Evolutionary conservation across 2,797 vertebrate species (phyloP).

Genomic region (Coendou prehensilis): DNA sequence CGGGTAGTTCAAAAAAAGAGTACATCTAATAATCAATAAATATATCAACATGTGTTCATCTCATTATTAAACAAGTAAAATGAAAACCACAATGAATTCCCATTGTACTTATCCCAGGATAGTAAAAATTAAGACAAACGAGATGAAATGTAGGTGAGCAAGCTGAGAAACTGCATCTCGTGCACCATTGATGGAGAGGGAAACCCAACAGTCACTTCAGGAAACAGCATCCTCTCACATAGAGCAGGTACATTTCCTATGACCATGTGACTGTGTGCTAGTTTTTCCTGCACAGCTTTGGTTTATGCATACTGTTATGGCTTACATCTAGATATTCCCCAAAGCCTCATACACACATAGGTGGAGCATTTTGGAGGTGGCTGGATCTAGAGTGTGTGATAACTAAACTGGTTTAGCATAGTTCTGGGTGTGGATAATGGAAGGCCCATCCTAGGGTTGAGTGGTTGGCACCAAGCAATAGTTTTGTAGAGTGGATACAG

Average conservation of each 20-base stretch:
- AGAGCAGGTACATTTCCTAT: not conserved
- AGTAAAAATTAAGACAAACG: slow-evolving; percentile 3
- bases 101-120: not conserved
- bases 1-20: not conserved
- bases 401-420: not conserved
- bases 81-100: not conserved
- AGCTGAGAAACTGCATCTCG: not conserved
- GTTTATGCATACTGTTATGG: not conserved
- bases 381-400: not conserved
- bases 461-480: not conserved
- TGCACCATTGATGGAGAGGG: not conserved
- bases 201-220: not conserved
- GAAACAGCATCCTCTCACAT: not conserved
- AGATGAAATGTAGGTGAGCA: not conserved
- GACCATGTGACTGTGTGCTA: not conserved
- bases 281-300: not conserved
- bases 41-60: not conserved
- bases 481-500: not conserved
- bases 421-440: not conserved
- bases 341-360: too few relatives aligned
- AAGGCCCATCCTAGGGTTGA: not conserved
- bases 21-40: not conserved
- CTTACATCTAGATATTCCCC: too few relatives aligned
- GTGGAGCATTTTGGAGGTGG: not conserved
- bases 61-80: slow-evolving; percentile 16